Evolutionary conservation across 1,140 invertebrate genomes (phyloP), one percentile per base, ranked within the genome.

Genomic region (Eupeodes corollae): DNA sequence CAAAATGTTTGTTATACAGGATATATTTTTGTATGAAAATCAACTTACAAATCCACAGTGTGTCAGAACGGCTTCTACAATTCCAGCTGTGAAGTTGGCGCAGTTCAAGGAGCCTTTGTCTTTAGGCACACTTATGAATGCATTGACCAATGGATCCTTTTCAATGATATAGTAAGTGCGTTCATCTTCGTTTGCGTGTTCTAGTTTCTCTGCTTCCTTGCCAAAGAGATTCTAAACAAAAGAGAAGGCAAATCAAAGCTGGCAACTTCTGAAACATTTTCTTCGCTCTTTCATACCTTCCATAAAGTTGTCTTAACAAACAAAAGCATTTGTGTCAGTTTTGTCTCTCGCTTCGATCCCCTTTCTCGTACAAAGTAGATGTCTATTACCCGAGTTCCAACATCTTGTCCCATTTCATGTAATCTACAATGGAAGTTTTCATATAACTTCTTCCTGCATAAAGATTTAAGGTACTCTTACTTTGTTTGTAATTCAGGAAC

Each of bases 161-260:
- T 99, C 96, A 61, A 99, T 99, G 13, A 99, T 89, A 62, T 98
- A 98, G 73, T 98, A 98, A 16, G 89, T 96, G 51, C 85, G 78
- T 60, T 97, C 92, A 74, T 99, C 94, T 73, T 98, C 95, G 74
- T 97, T 98, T 10, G 93, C 92, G 72, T 97, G 89, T 68, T 99
- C 96, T 47, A 99, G 70, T 69, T 98, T 98, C 64, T 99, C 96
- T 44, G 95, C 95, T 76, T 99, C 96, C 64, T 90, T 90, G 11
- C 92, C 92, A 78, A 98, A 99, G 2, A 99, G 73, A 47, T 85
- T 87, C 82, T 88, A 64, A 32, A 79, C 72, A 56, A 52, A 52
- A 50, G 26, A 41, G 21, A 26, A 26, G 21, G 8, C 21, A 26
- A 26, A 26, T 5, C 21, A 26, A 26, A 26, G 8, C 21, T 26